Evolutionary conservation across 1,140 invertebrate species (phyloP).

Genomic region (Drosophila micromelanica): DNA sequence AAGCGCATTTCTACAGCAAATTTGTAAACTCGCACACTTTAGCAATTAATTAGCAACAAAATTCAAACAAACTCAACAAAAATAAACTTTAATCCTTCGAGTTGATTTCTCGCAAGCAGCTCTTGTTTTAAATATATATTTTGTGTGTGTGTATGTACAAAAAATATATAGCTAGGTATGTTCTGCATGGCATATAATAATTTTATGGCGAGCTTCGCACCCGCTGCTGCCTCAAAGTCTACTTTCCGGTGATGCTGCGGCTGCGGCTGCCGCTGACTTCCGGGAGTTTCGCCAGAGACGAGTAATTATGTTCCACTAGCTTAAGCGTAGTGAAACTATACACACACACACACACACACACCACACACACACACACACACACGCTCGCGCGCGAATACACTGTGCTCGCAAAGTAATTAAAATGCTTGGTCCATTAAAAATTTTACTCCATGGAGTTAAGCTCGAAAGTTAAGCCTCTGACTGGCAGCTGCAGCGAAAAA

Average conservation of each 20-base stretch:
- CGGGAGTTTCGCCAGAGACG: conserved; percentile 75
- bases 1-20: no score
- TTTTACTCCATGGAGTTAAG: conserved; percentile 76
- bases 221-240: conserved; percentile 53
- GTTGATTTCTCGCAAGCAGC: conserved; percentile 64
- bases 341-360: no score
- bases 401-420: conserved; percentile 73
- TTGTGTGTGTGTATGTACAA: conserved; percentile 6
- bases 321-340: conserved; percentile 57
- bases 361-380: conserved; percentile 17
- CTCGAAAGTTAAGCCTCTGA: conserved; percentile 76
- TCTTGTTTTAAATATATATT: conserved; percentile 53
- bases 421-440: conserved; percentile 82
- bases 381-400: conserved; percentile 1
- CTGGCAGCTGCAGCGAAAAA: conserved; percentile 49
- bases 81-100: conserved; percentile 61
- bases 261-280: conserved; percentile 67
- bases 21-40: conserved; percentile 47
- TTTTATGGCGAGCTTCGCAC: conserved; percentile 75
- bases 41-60: conserved; percentile 82
- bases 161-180: conserved; percentile 29
- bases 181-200: conserved; percentile 59
- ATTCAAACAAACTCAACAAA: conserved; percentile 73
- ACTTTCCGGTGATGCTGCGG: conserved; percentile 71
- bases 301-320: conserved; percentile 82